phyloP scores from a whole-genome alignment of 1,140 invertebrate genomes.

The Drosophila mauritiana region DNA sequence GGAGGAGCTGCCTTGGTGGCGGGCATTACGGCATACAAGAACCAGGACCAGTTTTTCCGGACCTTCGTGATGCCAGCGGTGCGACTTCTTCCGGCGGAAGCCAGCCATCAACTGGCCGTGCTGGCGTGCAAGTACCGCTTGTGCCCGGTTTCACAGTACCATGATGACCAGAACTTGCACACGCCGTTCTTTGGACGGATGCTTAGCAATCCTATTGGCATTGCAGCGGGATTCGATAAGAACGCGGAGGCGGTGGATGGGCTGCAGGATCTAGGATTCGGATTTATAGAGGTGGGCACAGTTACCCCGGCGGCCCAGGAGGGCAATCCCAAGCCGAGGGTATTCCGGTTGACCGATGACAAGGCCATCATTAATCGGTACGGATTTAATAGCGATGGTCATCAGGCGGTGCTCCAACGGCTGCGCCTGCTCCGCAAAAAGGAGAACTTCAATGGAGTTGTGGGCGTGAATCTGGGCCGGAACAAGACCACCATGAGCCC shows the following conservation, averaged over 20 bases:
- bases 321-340: slow-evolving; percentile 96
- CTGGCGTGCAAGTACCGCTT: slow-evolving; percentile 90
- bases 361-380: slow-evolving; percentile 94
- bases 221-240: slow-evolving; percentile 99
- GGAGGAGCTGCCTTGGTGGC: slow-evolving; percentile 48
- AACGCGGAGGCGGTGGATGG: slow-evolving; percentile 95
- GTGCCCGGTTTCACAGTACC: slow-evolving; percentile 86
- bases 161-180: slow-evolving; percentile 88
- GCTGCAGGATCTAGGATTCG: slow-evolving; percentile 94
- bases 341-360: slow-evolving; percentile 95
- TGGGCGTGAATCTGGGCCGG: slow-evolving; percentile 98
- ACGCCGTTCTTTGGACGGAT: slow-evolving; percentile 89
- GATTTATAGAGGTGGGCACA: slow-evolving; percentile 98
- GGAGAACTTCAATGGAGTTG: slow-evolving; percentile 86
- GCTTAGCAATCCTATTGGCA: slow-evolving; percentile 95
- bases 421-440: slow-evolving; percentile 86
- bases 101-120: slow-evolving; percentile 91
- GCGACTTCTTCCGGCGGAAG: slow-evolving; percentile 87
- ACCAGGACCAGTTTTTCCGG: slow-evolving; percentile 38
- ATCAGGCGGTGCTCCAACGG: slow-evolving; percentile 89
- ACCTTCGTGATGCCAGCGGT: slow-evolving; percentile 71
- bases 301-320: slow-evolving; percentile 96
- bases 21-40: slow-evolving; percentile 52
- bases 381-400: slow-evolving; percentile 98
- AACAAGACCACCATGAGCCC: slow-evolving; percentile 94